Evolutionary conservation across 1,140 invertebrate species (phyloP), one percentile per base, ranked within the genome.

Genomic region (Sitobion miscanthi): DNA sequence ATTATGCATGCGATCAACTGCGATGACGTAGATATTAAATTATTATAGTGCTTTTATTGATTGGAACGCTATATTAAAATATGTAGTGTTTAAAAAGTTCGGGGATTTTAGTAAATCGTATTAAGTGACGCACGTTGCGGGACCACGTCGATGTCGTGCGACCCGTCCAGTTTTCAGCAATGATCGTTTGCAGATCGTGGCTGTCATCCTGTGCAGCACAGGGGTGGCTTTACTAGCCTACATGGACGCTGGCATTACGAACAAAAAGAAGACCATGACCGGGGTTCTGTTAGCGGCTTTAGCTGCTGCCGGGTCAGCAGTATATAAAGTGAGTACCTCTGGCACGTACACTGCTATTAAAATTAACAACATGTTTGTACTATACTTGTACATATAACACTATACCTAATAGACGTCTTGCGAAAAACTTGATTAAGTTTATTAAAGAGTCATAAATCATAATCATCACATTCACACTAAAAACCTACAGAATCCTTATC

Each of bases 121-220:
- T 77, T 77, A n/a, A 6, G n/a, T 11, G 62, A 77, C n/a, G 62
- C 62, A 77, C 62, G n/a, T 77, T 77, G 21, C n/a, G 62, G 62
- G 62, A 17, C n/a, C 62, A 77, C 62, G 62, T 93, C n/a, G 23
- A 20, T 85, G 42, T 49, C 57, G 77, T 42, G 45, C 49, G 54
- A 52, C 42, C 38, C 14, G 45, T 45, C 49, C n/a, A n/a, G 88
- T 90, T 62, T 42, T 88, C 45, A 87, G 47, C n/a, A 88, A 88
- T 88, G 47, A 35, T 38, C 25, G 57, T 93, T 94, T 95, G 52
- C 95, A 99, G 98, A 99, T 99, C 95, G 97, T 99, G 94, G 98
- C 98, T 94, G 98, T 99, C 94, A 99, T 99, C 95, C 95, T 99
- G 91, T 98, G 98, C 95, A 98, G 99, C 95, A 99, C 98, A 54